Evolutionary conservation across 1,140 invertebrate genomes (phyloP).

Genomic region (Pissodes strobi): DNA sequence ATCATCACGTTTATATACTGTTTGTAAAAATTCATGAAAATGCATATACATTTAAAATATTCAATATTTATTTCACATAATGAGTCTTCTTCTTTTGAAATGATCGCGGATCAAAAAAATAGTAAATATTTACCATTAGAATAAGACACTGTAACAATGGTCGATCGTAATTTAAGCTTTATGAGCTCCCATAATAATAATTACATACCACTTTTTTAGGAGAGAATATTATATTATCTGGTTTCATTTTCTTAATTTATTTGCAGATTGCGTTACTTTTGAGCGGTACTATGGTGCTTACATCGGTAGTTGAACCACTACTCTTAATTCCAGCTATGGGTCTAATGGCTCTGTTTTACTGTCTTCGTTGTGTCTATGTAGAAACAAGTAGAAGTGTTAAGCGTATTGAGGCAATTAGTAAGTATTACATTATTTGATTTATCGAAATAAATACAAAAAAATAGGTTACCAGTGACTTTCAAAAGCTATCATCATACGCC

Average conservation of each 20-base stretch:
- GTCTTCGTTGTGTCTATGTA: conserved; percentile 40
- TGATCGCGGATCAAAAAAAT: too few species aligned
- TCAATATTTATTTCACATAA: too few species aligned
- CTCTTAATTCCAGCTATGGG: conserved; percentile 55
- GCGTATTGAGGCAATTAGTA: conserved; percentile 47
- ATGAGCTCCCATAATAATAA: too few species aligned
- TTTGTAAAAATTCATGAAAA: too few species aligned
- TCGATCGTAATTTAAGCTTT: too few species aligned
- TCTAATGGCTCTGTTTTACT: conserved; percentile 41
- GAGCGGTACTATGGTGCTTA: conserved; percentile 64
- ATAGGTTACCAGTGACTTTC: too few species aligned
- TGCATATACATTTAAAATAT: too few species aligned
- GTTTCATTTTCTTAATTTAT: conserved; percentile 30
- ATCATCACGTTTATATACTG: too few species aligned
- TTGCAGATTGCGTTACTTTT: conserved; percentile 35
- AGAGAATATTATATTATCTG: not conserved
- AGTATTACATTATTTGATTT: conserved; percentile 32
- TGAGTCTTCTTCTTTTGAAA: too few species aligned
- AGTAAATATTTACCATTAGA: too few species aligned
- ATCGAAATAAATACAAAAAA: not conserved
- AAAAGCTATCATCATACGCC: too few species aligned
- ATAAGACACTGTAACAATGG: too few species aligned
- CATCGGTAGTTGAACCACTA: conserved; percentile 75
- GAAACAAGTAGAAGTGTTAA: conserved; percentile 46
- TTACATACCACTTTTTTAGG: not conserved